phyloP scores from a whole-genome alignment of 1,140 invertebrate genomes.

The Drosophila sturtevanti region DNA sequence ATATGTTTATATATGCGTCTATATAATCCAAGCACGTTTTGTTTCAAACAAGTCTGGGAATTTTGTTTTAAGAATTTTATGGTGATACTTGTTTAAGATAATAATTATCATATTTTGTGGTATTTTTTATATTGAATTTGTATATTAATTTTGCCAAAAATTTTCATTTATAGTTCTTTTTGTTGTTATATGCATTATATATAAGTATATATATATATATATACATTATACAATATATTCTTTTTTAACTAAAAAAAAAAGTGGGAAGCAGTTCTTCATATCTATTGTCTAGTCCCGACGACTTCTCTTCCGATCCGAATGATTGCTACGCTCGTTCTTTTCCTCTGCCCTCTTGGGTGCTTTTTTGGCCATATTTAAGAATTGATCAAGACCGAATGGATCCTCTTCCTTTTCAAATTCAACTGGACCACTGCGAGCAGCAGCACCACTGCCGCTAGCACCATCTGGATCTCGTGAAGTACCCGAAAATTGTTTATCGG shows the following conservation, averaged over 20 bases:
- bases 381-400: conserved; percentile 98
- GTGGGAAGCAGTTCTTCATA: background rate
- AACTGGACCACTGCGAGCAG: conserved; percentile 93
- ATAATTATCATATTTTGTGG: too few species aligned
- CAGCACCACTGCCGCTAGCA: conserved; percentile 54
- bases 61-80: too few species aligned
- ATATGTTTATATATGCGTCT: too few species aligned
- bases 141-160: background rate
- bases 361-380: conserved; percentile 97
- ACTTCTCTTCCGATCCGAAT: conserved; percentile 64
- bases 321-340: conserved; percentile 63
- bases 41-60: too few species aligned
- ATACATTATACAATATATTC: too few species aligned
- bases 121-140: background rate
- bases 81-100: too few species aligned
- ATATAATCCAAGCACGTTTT: too few species aligned
- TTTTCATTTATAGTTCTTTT: background rate
- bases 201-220: too few species aligned
- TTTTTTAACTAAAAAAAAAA: background rate
- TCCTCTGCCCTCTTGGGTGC: conserved; percentile 84
- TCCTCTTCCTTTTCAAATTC: conserved; percentile 97
- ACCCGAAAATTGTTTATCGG: conserved; percentile 98
- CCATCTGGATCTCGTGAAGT: conserved; percentile 87
- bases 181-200: background rate
- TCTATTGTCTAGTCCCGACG: conserved; percentile 51